These are phyloP conservation scores for Falco cherrug DNA, from an alignment of 2,797 vertebrate species.

Conservation along the genomic window DNA sequence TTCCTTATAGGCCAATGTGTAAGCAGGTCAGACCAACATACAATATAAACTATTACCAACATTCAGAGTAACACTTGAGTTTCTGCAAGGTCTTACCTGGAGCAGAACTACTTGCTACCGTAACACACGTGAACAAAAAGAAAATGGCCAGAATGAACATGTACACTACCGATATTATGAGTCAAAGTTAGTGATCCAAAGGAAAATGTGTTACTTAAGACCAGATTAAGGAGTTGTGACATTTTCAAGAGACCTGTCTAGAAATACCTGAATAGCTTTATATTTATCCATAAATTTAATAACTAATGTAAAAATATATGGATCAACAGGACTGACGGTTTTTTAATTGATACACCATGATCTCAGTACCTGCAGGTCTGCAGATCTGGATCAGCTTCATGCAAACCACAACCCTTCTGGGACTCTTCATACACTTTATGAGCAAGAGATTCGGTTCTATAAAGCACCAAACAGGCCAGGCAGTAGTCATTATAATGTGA, in stretches of 20 bases:
- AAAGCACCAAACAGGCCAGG: not conserved
- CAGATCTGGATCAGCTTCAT: not conserved
- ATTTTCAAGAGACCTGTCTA: not conserved
- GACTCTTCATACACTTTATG: not conserved
- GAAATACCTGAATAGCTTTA: not conserved
- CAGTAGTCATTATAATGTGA: not conserved
- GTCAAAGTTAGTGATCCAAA: not conserved
- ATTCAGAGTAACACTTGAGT: not conserved
- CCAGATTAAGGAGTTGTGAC: not conserved
- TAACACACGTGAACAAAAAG: not conserved
- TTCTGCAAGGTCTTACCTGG: not conserved
- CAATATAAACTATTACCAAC: not conserved
- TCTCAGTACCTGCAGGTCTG: not conserved
- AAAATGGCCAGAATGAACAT: not conserved
- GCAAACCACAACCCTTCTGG: not conserved
- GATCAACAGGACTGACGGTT: not conserved
- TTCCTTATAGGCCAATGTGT: not conserved
- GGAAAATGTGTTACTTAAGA: not conserved
- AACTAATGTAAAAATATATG: not conserved
- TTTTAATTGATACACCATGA: not conserved
- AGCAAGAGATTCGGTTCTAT: not conserved
- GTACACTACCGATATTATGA: not conserved
- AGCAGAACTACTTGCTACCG: not conserved
- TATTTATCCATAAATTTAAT: not conserved
- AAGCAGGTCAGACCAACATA: not conserved